phyloP scores from a whole-genome alignment of 2,888 invertebrate genomes.

The Dicyrtomina minuta region DNA sequence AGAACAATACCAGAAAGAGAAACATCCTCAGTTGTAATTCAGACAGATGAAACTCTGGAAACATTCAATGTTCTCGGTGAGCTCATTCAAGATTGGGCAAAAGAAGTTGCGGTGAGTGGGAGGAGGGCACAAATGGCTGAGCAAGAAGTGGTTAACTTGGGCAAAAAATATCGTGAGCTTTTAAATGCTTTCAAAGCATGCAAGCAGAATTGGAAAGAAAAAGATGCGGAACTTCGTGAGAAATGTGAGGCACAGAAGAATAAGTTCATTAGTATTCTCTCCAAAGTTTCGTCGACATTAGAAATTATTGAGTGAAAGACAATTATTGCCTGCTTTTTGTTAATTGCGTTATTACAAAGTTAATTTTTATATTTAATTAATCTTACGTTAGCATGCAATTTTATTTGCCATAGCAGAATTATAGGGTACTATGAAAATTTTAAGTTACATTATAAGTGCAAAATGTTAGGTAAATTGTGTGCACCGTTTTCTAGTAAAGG shows the following conservation, averaged over 20 bases:
- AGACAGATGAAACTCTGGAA: constrained; percentile 50
- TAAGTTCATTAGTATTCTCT: constrained; percentile 11
- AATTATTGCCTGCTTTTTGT: too few species aligned
- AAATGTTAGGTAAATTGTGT: too few species aligned
- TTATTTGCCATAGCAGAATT: too few species aligned
- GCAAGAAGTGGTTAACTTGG: constrained; percentile 34
- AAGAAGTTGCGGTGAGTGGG: constrained; percentile 36
- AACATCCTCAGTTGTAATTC: constrained; percentile 35
- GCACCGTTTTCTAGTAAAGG: too few species aligned
- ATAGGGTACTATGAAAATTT: too few species aligned
- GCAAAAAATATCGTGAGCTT: constrained; percentile 39
- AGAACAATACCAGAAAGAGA: not conserved
- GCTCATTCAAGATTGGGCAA: constrained; percentile 34
- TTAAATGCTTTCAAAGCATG: constrained; percentile 39
- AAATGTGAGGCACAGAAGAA: constrained; percentile 10
- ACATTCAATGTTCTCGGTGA: constrained; percentile 42
- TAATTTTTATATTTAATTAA: too few species aligned
- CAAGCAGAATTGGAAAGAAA: constrained; percentile 42
- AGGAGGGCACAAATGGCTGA: constrained; percentile 43
- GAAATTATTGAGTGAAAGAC: constrained; percentile 4
- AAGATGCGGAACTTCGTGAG: constrained; percentile 32
- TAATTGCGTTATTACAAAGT: too few species aligned
- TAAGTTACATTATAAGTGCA: too few species aligned
- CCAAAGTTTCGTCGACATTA: constrained; percentile 13
- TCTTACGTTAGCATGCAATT: too few species aligned